Percentiles rank a stretch among this genome's conserved stretches.
Evolutionary conservation across 2,888 invertebrate species (phyloP).

Genomic region (Hemicrepidius hirtus): DNA sequence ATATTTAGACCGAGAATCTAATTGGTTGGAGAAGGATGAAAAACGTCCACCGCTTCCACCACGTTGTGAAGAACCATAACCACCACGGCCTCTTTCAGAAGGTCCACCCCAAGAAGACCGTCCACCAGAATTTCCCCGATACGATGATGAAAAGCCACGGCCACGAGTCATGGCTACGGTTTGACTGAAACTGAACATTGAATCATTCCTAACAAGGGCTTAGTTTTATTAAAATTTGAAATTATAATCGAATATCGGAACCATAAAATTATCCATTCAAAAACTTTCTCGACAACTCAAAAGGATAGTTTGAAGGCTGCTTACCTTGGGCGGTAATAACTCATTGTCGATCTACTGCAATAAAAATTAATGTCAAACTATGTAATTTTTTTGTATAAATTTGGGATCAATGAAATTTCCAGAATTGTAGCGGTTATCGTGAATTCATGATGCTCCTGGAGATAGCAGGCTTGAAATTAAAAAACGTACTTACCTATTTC

Average conservation of each 20-base stretch:
- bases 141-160: slow-evolving; percentile 63
- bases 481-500: too few species aligned
- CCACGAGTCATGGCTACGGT: slow-evolving; percentile 65
- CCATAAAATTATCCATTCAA: too few species aligned
- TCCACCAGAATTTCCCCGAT: slow-evolving; percentile 61
- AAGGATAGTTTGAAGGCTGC: slow-evolving; percentile 34
- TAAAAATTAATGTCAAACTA: slow-evolving; percentile 54
- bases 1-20: slow-evolving; percentile 66
- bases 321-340: slow-evolving; percentile 68
- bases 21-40: slow-evolving; percentile 61
- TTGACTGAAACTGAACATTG: slow-evolving; percentile 63
- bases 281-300: too few species aligned
- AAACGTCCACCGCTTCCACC: slow-evolving; percentile 63
- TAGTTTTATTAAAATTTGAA: background rate
- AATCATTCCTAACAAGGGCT: slow-evolving; percentile 38
- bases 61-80: slow-evolving; percentile 59
- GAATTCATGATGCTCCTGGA: too few species aligned
- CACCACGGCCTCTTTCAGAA: slow-evolving; percentile 57
- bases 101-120: slow-evolving; percentile 62
- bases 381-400: too few species aligned
- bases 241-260: background rate
- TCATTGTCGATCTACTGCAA: slow-evolving; percentile 65
- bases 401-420: too few species aligned
- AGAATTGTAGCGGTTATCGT: too few species aligned
- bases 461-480: too few species aligned